Conservation (phyloP, 2,888 invertebrate genomes). For the Seira ritae region DNA sequence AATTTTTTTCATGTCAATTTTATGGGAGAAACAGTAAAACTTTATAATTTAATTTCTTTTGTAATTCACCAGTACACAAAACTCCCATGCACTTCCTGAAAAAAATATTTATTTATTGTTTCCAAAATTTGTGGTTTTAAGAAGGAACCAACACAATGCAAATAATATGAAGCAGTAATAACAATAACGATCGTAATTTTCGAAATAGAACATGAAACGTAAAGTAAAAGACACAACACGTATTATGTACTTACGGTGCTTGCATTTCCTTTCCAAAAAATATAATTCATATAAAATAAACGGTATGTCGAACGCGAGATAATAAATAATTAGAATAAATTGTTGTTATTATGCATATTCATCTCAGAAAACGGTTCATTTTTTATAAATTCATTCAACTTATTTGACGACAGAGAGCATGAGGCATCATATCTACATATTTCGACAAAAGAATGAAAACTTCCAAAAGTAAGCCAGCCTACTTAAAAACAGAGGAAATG, state of each 20-base stretch:
- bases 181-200: not conserved
- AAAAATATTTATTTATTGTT: conserved; percentile 27
- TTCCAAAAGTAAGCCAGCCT: too few relatives aligned
- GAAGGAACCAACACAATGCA: conserved; percentile 4
- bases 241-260: too few relatives aligned
- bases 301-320: too few relatives aligned
- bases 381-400: too few relatives aligned
- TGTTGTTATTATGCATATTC: conserved; percentile 46
- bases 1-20: too few relatives aligned
- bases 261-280: conserved; percentile 15
- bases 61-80: not conserved
- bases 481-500: conserved; percentile 35
- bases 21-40: not conserved
- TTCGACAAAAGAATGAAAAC: too few relatives aligned
- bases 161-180: not conserved
- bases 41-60: not conserved
- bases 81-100: conserved; percentile 2
- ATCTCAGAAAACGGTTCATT: conserved; percentile 41
- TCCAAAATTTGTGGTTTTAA: conserved; percentile 14
- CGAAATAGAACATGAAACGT: conserved; percentile 35
- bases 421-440: too few relatives aligned
- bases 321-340: conserved; percentile 32
- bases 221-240: conserved; percentile 6
- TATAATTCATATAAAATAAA: too few relatives aligned
- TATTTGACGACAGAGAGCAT: too few relatives aligned